Percentiles rank a stretch among this genome's conserved stretches.
phyloP scores from a whole-genome alignment of 2,797 vertebrate species.

The Girardinus metallicus region DNA sequence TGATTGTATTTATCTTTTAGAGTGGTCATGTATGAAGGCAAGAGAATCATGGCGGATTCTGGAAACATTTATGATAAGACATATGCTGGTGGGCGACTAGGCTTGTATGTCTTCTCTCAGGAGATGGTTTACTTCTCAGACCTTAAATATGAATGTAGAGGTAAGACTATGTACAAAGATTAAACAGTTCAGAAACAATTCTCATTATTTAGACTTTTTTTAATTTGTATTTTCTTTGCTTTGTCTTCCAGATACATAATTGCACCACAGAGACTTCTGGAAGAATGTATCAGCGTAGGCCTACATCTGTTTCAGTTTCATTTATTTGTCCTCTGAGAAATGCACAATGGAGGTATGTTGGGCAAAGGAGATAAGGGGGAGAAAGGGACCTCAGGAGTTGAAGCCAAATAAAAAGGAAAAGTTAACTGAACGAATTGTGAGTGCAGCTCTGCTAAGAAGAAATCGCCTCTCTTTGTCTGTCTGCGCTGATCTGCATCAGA shows the following conservation, averaged over 20 bases:
- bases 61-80: constrained; percentile 97
- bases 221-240: constrained; percentile 24
- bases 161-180: constrained; percentile 70
- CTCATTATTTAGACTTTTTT: constrained; percentile 1
- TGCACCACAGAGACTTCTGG: constrained; percentile 69
- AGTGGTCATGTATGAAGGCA: constrained; percentile 98
- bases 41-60: constrained; percentile 99
- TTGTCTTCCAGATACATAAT: constrained; percentile 90
- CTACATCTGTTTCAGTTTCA: constrained; percentile 83
- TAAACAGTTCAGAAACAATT: not conserved
- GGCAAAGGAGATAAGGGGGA: constrained; percentile 81
- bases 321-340: constrained; percentile 80
- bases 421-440: constrained; percentile 78
- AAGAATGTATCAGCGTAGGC: constrained; percentile 83
- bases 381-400: constrained; percentile 81
- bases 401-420: constrained; percentile 76
- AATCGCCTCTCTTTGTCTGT: constrained; percentile 54
- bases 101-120: constrained; percentile 98
- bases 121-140: constrained; percentile 99
- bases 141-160: constrained; percentile 99
- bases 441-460: constrained; percentile 78
- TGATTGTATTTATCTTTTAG: constrained; percentile 67
- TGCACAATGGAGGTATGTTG: constrained; percentile 81
- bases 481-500: constrained; percentile 66
- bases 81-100: constrained; percentile 94